A percentile compares a stretch with the other conserved stretches of the same genome.
phyloP scores from a whole-genome alignment of 2,797 vertebrate genomes.

The Lindbergichthys nudifrons region DNA sequence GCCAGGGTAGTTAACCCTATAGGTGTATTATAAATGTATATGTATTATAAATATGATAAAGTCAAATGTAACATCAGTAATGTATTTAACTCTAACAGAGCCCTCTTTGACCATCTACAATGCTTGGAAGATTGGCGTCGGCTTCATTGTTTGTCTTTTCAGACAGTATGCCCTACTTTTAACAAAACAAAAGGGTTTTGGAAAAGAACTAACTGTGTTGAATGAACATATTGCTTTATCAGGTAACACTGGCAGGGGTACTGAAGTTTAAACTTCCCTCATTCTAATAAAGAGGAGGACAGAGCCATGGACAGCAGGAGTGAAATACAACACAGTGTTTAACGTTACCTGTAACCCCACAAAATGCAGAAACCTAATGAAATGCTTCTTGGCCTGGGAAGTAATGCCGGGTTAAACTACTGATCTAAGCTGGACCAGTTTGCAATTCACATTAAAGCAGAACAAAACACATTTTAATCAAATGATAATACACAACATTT shows the following conservation, averaged over 20 bases:
- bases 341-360: background rate
- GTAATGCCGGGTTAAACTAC: background rate
- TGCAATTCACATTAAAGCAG: background rate
- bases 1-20: conserved; percentile 37
- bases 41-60: background rate
- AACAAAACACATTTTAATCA: background rate
- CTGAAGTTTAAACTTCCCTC: background rate
- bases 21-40: background rate
- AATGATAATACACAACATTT: background rate
- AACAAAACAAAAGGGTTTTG: background rate
- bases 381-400: background rate
- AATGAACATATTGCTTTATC: background rate
- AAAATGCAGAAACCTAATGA: background rate
- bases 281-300: background rate
- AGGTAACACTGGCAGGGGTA: background rate
- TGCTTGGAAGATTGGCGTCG: background rate
- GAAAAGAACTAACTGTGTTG: background rate
- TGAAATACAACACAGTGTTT: background rate
- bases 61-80: background rate
- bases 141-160: background rate
- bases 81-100: background rate
- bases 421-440: background rate
- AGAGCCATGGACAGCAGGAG: background rate
- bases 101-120: background rate
- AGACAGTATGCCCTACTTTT: background rate